Evolutionary conservation across 2,113 vertebrate genomes (phyloP).

Genomic region (Neogale vison): DNA sequence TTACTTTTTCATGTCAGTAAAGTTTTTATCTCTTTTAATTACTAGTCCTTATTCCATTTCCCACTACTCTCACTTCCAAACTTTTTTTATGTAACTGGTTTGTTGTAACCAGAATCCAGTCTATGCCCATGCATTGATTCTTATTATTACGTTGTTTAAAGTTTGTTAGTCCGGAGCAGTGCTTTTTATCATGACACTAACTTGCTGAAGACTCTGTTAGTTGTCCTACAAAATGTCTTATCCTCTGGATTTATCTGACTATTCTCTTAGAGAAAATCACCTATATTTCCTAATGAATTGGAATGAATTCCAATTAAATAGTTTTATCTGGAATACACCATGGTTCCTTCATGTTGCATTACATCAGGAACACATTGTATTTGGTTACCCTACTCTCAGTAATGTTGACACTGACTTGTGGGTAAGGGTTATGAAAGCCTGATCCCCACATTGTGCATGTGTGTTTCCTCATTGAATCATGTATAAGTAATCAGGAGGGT

Average conservation of each 20-base stretch:
- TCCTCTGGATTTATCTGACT: background rate
- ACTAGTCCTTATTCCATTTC: background rate
- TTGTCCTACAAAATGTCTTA: background rate
- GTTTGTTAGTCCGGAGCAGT: background rate
- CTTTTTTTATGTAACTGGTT: background rate
- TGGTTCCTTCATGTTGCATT: background rate
- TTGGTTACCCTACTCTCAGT: background rate
- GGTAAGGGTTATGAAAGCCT: background rate
- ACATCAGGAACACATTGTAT: background rate
- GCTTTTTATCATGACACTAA: background rate
- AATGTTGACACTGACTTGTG: background rate
- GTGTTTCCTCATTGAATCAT: background rate
- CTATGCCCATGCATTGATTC: background rate
- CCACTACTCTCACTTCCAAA: background rate
- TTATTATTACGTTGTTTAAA: background rate
- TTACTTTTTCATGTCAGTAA: background rate
- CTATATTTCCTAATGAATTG: background rate
- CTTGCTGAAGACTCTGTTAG: background rate
- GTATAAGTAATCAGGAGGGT: background rate
- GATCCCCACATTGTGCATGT: background rate
- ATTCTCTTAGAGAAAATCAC: background rate
- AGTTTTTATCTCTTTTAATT: background rate
- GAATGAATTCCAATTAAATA: background rate
- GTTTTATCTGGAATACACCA: background rate
- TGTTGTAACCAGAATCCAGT: background rate